A percentile compares a stretch with the other conserved stretches of the same genome.
Evolutionary conservation across 2,797 vertebrate species (phyloP).

Genomic region (Aplochiton taeniatus): DNA sequence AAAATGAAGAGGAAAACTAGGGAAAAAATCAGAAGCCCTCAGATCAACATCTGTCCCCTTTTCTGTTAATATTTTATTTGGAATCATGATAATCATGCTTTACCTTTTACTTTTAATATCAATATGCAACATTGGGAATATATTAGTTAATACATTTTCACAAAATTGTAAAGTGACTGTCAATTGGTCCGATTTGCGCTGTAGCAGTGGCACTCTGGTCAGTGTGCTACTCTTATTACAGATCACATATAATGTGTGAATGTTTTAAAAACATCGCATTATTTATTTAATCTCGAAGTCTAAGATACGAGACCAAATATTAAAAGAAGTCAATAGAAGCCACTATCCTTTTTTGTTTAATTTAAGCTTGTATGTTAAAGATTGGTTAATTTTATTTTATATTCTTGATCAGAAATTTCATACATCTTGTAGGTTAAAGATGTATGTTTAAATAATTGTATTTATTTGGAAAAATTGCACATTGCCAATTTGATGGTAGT

Average conservation of each 20-base stretch:
- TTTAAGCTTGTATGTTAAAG: conserved; percentile 30
- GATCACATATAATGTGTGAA: neutral
- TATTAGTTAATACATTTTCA: conserved; percentile 17
- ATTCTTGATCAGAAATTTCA: conserved; percentile 44
- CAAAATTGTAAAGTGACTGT: conserved; percentile 8
- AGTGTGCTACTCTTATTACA: too few species aligned
- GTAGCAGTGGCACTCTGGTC: too few species aligned
- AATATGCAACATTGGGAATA: conserved; percentile 80
- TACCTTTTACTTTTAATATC: conserved; percentile 74
- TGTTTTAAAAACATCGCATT: conserved; percentile 1
- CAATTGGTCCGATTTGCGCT: too few species aligned
- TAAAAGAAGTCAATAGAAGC: conserved; percentile 73
- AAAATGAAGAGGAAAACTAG: conserved; percentile 67
- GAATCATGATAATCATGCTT: conserved; percentile 76
- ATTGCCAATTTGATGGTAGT: too few species aligned
- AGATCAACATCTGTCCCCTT: conserved; percentile 62
- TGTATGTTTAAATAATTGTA: conserved; percentile 59
- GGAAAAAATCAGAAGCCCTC: conserved; percentile 55
- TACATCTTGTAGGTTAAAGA: conserved; percentile 63
- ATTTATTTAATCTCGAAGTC: conserved; percentile 15
- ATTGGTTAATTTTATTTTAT: conserved; percentile 21
- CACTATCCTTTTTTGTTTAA: conserved; percentile 55
- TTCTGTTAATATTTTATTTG: conserved; percentile 71
- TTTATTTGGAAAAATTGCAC: neutral
- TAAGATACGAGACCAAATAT: conserved; percentile 18